These are phyloP conservation scores for Gnathonemus longibarbis DNA, from an alignment of 2,113 vertebrate genomes.

Conservation along the genomic window DNA sequence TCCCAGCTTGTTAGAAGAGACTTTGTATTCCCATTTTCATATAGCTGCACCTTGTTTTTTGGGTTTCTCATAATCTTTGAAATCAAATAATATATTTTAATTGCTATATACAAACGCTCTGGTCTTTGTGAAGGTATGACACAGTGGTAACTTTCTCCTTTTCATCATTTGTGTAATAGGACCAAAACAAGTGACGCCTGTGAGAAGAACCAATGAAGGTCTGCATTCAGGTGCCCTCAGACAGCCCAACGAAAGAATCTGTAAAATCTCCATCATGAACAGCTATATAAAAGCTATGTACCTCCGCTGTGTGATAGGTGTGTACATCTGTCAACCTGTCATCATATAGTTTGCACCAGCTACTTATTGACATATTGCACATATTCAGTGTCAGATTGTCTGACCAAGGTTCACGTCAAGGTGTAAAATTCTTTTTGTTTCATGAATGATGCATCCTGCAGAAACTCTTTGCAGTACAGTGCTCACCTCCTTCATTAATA, in stretches of 20 bases:
- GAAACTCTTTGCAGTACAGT: neutral
- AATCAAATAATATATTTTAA: too few species aligned
- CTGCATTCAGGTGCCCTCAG: neutral
- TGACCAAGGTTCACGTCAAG: too few species aligned
- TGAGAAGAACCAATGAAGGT: neutral
- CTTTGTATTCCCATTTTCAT: neutral
- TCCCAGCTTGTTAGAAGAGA: neutral
- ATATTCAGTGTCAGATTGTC: too few species aligned
- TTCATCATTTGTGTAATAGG: neutral
- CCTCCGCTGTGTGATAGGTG: too few species aligned
- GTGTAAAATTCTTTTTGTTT: neutral
- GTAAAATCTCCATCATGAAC: too few species aligned
- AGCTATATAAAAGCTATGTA: too few species aligned
- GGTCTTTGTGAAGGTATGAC: neutral
- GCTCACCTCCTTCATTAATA: neutral
- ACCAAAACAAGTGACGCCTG: neutral
- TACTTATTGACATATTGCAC: too few species aligned
- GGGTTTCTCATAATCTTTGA: too few species aligned
- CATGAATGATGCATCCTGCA: neutral
- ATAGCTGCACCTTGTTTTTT: neutral
- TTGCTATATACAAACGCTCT: too few species aligned
- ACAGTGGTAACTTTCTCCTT: neutral
- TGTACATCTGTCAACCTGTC: too few species aligned
- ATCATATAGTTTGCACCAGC: too few species aligned
- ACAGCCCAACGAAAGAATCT: too few species aligned